A percentile compares a stretch with the other conserved stretches of the same genome.
phyloP scores from a whole-genome alignment of 2,888 invertebrate genomes.

The Vannuccia rotundouncinata region DNA sequence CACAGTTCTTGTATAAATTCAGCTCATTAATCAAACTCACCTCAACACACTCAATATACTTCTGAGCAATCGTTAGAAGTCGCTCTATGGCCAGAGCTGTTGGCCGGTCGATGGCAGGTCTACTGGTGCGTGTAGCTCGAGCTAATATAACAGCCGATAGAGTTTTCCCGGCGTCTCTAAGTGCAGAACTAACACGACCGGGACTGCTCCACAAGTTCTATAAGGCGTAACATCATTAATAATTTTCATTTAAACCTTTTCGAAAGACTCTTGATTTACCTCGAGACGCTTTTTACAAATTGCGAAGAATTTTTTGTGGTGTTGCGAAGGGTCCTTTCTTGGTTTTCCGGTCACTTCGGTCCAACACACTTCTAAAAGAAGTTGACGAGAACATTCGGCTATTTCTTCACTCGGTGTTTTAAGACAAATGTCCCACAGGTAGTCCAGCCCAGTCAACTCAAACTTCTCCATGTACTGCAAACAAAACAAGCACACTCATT shows the following conservation, averaged over 20 bases:
- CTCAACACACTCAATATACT: conserved; percentile 55
- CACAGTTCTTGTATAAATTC: no score
- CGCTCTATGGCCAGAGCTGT: conserved; percentile 55
- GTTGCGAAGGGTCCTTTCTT: neutral
- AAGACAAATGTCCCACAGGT: conserved; percentile 58
- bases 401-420: conserved; percentile 56
- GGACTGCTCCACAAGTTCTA: neutral
- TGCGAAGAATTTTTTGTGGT: neutral
- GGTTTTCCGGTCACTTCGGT: neutral
- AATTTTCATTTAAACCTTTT: no score
- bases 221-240: neutral
- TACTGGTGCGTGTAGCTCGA: neutral
- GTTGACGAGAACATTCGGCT: conserved; percentile 45
- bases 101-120: conserved; percentile 6
- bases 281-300: neutral
- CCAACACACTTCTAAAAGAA: neutral
- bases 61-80: conserved; percentile 57
- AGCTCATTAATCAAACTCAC: no score
- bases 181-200: neutral
- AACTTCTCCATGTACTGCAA: conserved; percentile 56
- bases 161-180: neutral
- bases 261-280: neutral
- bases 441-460: conserved; percentile 57
- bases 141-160: neutral
- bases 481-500: no score